Conservation (phyloP, 2,888 invertebrate species). For the Plebejus melissa region DNA sequence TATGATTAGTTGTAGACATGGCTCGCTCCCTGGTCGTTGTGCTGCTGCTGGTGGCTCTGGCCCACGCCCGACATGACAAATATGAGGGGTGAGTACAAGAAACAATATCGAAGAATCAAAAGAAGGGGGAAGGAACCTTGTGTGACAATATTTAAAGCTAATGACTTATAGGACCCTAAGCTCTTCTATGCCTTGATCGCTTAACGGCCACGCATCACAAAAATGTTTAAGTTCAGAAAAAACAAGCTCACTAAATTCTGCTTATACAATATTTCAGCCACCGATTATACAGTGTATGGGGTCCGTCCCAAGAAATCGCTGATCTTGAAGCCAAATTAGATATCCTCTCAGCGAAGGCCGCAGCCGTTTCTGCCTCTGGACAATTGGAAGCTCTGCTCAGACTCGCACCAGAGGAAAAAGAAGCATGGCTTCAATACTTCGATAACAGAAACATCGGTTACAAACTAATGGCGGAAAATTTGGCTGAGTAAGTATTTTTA, state of each 20-base stretch:
- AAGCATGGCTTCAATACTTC: constrained; percentile 59
- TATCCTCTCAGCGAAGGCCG: constrained; percentile 52
- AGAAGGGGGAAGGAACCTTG: not conserved
- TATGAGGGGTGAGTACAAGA: constrained; percentile 62
- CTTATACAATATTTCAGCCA: constrained; percentile 49
- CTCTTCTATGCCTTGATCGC: too few species aligned
- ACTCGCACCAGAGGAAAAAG: constrained; percentile 55
- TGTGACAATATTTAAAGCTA: too few species aligned
- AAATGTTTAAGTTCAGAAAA: not conserved
- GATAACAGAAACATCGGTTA: constrained; percentile 49
- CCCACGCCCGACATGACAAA: constrained; percentile 58
- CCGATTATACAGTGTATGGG: constrained; percentile 57
- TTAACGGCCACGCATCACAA: too few species aligned
- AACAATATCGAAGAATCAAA: not conserved
- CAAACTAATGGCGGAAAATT: constrained; percentile 56
- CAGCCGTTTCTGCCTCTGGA: constrained; percentile 46
- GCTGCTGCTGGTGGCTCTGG: constrained; percentile 47
- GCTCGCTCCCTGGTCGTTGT: constrained; percentile 47
- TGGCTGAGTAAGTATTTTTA: constrained; percentile 54
- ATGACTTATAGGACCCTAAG: too few species aligned
- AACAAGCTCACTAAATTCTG: not conserved
- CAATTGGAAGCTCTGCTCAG: constrained; percentile 57
- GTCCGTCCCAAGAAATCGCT: constrained; percentile 48
- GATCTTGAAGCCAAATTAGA: constrained; percentile 53
- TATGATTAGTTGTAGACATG: constrained; percentile 46